Base-by-base conservation (phyloP, 2,113 vertebrate genomes). In the Pterocles orientalis region DNA sequence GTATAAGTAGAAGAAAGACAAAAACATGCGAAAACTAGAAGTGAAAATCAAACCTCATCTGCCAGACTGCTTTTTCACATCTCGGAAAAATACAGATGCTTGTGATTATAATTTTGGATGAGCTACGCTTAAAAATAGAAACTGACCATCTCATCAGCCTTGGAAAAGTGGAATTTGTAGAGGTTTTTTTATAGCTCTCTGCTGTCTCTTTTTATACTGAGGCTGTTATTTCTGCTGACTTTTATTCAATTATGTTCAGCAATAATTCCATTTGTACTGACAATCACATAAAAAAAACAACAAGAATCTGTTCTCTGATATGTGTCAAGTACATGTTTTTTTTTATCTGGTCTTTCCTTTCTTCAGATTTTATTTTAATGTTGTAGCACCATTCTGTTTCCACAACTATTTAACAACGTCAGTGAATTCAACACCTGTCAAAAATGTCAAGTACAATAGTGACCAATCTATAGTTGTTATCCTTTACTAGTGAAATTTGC, bases 61-160 rank as follows among this genome's bases (percentile, higher is more conserved):
- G 58, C 53, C 48, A 94, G 75, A 31, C 43, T 94, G 51, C 17
- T 90, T 86, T 94, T 95, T 95, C 83, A 83, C 34, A 36, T 75
- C 61, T 94, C 87, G 88, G 77, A 97, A 94, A 90, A 84, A 95
- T 70, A 9, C 77, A 36, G 14, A 90, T 56, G 65, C 4, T 47
- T 85, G 39, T 73, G 18, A 89, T 94, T 94, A 89, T 94, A 71
- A 86, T 93, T 96, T 87, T 82, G 50, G 56, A 96, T 48, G n/a
- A 86, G 12, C 57, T 50, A 34, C 4, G 5, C 61, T 85, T 68
- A 80, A 65, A 93, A 86, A 69, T 18, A 84, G 61, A 64, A 21
- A 75, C 31, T 41, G 54, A 51, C 68, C 43, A 43, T 65, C 64
- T 91, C 79, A 93, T 28, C 41, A 71, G 23, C 53, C 23, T 31